These are phyloP conservation scores for Platyrinchus mystaceus DNA, from an alignment of 2,797 vertebrate genomes.

Conservation along the genomic window DNA sequence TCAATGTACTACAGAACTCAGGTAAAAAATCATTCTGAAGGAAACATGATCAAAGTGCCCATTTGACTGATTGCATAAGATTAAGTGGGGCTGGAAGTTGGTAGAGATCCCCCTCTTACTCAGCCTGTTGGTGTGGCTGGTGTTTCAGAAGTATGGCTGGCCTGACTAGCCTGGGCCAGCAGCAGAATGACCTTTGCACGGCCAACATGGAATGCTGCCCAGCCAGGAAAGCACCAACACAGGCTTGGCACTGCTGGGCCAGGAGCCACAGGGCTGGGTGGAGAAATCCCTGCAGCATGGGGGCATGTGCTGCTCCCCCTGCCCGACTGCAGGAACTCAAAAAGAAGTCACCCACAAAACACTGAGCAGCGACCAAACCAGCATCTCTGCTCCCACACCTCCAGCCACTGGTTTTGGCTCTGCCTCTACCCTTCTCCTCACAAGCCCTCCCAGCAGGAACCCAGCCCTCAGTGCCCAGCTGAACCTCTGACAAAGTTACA, in stretches of 20 bases:
- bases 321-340: not conserved
- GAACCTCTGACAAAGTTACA: not conserved
- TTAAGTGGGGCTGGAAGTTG: not conserved
- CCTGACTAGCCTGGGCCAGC: not conserved
- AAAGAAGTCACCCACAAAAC: not conserved
- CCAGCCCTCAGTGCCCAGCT: not conserved
- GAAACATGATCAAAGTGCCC: not conserved
- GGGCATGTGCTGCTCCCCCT: not conserved
- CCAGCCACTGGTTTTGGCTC: not conserved
- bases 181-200: not conserved
- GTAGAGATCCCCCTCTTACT: accelerated
- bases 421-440: not conserved
- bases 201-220: not conserved
- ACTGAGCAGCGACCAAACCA: accelerated
- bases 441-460: not conserved
- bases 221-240: not conserved
- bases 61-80: not conserved
- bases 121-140: too few species aligned
- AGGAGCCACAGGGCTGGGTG: accelerated
- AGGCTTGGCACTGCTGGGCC: not conserved
- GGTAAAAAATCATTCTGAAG: not conserved
- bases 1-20: not conserved
- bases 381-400: not conserved
- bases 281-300: accelerated
- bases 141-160: not conserved